Conservation (phyloP, 2,113 vertebrate species). For the Oostethus manadensis region DNA sequence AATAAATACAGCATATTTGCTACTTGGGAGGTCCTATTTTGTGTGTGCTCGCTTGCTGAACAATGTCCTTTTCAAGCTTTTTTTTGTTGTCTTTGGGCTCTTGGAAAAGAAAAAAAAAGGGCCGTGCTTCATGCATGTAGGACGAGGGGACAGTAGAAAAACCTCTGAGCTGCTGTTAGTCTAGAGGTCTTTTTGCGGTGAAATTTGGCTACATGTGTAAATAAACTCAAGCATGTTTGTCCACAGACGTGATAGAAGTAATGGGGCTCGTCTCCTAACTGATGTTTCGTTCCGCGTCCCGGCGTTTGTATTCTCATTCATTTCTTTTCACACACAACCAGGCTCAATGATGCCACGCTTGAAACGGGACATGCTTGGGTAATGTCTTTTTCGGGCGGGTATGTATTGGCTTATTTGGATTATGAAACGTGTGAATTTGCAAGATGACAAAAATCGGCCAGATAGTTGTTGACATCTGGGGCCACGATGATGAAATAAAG, state of each 20-base stretch:
- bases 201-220: not conserved
- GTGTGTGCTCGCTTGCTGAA: not conserved
- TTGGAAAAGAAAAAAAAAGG: slow-evolving; percentile 3
- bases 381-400: not conserved
- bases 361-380: not conserved
- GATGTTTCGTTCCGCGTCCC: not conserved
- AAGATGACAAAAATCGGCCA: not conserved
- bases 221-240: no score
- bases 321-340: not conserved
- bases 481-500: not conserved
- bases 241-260: no score
- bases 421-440: no score
- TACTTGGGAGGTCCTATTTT: slow-evolving; percentile 18
- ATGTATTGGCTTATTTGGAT: not conserved
- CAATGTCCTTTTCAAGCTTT: not conserved
- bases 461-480: not conserved
- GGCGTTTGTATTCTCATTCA: not conserved
- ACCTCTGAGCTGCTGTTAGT: slow-evolving; percentile 31
- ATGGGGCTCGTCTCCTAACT: not conserved
- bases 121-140: slow-evolving; percentile 13
- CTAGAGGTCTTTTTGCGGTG: not conserved
- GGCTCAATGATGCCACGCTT: not conserved
- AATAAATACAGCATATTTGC: slow-evolving; percentile 14
- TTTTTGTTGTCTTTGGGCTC: slow-evolving; percentile 26
- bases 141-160: slow-evolving; percentile 1